These are phyloP conservation scores for Upupa epops DNA, from an alignment of 2,113 vertebrate species.

Conservation along the genomic window DNA sequence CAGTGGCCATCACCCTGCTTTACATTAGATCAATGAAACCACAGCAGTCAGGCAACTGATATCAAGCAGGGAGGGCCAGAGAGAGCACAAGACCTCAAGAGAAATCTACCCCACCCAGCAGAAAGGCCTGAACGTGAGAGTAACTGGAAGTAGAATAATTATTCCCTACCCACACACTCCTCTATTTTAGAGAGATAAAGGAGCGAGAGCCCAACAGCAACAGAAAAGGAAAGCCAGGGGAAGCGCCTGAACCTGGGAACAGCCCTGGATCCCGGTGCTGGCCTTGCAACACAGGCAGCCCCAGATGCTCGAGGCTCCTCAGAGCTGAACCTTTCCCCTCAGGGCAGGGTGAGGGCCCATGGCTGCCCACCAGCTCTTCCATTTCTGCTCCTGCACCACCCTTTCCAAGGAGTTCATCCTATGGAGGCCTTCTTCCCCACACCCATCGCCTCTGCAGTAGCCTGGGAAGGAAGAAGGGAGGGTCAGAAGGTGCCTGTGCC, in stretches of 20 bases:
- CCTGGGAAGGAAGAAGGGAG: neutral
- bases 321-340: neutral
- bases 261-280: neutral
- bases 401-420: neutral
- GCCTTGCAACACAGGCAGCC: neutral
- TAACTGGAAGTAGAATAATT: neutral
- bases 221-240: fast-evolving
- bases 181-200: neutral
- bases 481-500: neutral
- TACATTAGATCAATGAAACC: neutral
- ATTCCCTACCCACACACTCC: neutral
- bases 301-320: fast-evolving
- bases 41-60: neutral
- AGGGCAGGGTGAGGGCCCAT: fast-evolving
- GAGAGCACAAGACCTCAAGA: neutral
- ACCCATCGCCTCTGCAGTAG: fast-evolving
- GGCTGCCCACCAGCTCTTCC: neutral
- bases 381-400: neutral
- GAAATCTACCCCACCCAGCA: neutral
- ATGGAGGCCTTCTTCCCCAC: fast-evolving
- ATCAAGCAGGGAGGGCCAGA: neutral
- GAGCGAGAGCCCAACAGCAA: neutral
- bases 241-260: neutral
- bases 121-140: neutral
- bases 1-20: neutral